Percentiles rank a stretch among this genome's conserved stretches.
Conservation (phyloP, 2,113 vertebrate genomes). For the Dolichotis patagonum region DNA sequence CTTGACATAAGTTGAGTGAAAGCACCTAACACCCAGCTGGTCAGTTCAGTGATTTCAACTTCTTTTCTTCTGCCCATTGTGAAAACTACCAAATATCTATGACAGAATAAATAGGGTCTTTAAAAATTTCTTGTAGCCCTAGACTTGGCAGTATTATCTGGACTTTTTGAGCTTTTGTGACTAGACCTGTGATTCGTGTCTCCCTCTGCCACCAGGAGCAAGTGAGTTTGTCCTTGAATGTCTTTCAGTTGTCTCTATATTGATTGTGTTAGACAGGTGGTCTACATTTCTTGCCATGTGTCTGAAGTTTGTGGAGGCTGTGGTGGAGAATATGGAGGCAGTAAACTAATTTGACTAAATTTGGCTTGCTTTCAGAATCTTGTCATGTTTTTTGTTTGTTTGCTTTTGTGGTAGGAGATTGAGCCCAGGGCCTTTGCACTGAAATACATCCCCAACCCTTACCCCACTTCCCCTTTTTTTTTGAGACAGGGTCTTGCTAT, state of each 20-base stretch:
- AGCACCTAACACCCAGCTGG: not conserved
- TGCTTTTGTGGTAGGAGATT: not conserved
- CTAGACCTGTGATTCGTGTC: not conserved
- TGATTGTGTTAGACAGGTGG: not conserved
- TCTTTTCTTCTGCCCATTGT: not conserved
- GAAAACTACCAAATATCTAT: not conserved
- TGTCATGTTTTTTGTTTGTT: not conserved
- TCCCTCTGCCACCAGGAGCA: not conserved
- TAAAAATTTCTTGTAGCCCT: not conserved
- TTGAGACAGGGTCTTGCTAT: not conserved
- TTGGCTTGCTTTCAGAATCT: slow-evolving; percentile 30
- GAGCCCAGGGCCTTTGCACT: not conserved
- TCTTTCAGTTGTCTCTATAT: not conserved
- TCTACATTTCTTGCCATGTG: not conserved
- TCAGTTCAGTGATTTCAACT: not conserved
- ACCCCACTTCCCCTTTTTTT: not conserved
- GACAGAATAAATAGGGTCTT: not conserved
- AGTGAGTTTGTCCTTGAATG: not conserved
- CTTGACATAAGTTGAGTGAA: not conserved
- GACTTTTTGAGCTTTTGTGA: not conserved
- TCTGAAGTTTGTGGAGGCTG: not conserved
- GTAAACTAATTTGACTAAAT: not conserved
- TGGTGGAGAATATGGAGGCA: not conserved
- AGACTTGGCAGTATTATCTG: not conserved
- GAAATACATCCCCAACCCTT: not conserved